A percentile compares a stretch with the other conserved stretches of the same genome.
phyloP scores from a whole-genome alignment of 2,113 vertebrate genomes.

The Campylomormyrus tamandua region DNA sequence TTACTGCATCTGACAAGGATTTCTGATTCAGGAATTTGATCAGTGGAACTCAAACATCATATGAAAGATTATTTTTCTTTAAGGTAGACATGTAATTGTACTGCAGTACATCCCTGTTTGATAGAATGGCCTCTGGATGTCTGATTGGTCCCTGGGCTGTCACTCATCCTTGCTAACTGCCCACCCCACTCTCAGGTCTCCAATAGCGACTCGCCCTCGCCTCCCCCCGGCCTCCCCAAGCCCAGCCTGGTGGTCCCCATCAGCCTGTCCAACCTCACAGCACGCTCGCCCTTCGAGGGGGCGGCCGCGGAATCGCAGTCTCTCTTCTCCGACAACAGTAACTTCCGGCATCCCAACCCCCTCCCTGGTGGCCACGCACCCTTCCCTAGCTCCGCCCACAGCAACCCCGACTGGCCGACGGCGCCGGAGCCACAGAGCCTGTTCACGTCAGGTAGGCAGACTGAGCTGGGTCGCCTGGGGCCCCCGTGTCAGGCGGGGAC shows the following conservation, averaged over 20 bases:
- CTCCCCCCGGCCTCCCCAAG: slow-evolving; percentile 79
- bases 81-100: neutral
- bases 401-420: slow-evolving; percentile 78
- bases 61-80: neutral
- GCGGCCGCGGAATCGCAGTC: slow-evolving; percentile 83
- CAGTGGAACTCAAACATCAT: neutral
- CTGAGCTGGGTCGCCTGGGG: neutral
- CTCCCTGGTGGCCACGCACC: slow-evolving; percentile 75
- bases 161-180: neutral
- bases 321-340: slow-evolving; percentile 81
- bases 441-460: slow-evolving; percentile 77
- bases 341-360: slow-evolving; percentile 81
- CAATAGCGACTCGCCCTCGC: slow-evolving; percentile 80
- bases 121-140: neutral
- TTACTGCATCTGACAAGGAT: neutral
- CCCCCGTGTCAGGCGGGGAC: neutral
- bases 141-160: neutral
- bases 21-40: neutral
- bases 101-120: neutral
- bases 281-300: slow-evolving; percentile 78
- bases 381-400: slow-evolving; percentile 75
- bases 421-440: slow-evolving; percentile 86
- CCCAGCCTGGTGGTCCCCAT: slow-evolving; percentile 73
- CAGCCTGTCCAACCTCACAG: slow-evolving; percentile 74
- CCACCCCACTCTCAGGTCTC: slow-evolving; percentile 55